These are phyloP conservation scores for Nothoprocta pentlandii DNA, from an alignment of 2,113 vertebrate genomes.

Conservation along the genomic window DNA sequence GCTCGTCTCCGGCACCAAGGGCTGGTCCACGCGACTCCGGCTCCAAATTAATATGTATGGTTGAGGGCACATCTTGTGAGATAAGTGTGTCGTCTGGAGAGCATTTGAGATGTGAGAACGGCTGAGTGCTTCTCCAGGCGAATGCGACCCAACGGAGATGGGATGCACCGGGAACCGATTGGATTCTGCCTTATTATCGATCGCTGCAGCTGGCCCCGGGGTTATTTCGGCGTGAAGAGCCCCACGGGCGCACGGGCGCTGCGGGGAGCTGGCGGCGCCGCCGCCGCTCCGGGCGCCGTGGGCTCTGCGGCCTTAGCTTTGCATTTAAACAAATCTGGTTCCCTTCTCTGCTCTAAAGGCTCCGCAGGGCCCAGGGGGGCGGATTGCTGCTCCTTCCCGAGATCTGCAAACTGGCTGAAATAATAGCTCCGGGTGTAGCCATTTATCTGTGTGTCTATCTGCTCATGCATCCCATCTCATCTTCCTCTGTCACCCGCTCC, in stretches of 20 bases:
- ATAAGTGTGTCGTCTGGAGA: not conserved
- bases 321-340: conserved; percentile 54
- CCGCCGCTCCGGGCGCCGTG: rapidly evolving
- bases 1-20: rapidly evolving
- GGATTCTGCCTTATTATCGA: not conserved
- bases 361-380: not conserved
- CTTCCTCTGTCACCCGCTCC: conserved; percentile 41
- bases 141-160: rapidly evolving
- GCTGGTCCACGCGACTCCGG: not conserved
- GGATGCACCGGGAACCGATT: not conserved
- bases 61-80: not conserved
- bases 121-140: not conserved
- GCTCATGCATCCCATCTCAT: conserved; percentile 3
- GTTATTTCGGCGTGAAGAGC: not conserved
- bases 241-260: rapidly evolving
- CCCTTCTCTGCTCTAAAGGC: not conserved
- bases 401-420: conserved; percentile 29
- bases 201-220: not conserved
- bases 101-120: not conserved
- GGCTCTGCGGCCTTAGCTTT: not conserved
- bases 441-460: conserved; percentile 30
- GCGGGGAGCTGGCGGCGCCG: too few species aligned
- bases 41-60: not conserved
- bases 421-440: conserved; percentile 40
- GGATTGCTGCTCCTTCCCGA: not conserved